Evolutionary conservation across 2,797 vertebrate genomes (phyloP).

Genomic region (Protonibea diacanthus): DNA sequence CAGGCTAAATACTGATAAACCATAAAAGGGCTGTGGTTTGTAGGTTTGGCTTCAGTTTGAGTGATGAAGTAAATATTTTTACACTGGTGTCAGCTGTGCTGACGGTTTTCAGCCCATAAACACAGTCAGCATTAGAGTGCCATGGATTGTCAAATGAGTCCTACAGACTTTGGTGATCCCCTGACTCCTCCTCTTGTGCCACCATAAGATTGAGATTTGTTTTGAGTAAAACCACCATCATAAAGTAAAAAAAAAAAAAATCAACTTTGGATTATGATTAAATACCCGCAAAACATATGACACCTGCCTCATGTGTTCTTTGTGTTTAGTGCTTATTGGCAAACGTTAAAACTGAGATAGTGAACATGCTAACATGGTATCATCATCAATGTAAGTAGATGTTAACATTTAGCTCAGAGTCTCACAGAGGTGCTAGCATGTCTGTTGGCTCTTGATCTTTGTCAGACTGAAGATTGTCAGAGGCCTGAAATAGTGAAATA

Average conservation of each 20-base stretch:
- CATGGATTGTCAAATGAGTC: not conserved
- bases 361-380: not conserved
- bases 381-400: not conserved
- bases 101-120: not conserved
- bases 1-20: constrained; percentile 44
- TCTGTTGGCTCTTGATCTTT: no score
- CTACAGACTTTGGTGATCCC: not conserved
- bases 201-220: no score
- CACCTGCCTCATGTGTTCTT: not conserved
- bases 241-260: no score
- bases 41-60: constrained; percentile 5
- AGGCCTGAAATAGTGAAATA: no score
- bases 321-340: not conserved
- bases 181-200: not conserved
- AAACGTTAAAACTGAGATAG: not conserved
- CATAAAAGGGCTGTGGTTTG: constrained; percentile 18
- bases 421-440: not conserved
- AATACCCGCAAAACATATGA: not conserved
- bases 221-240: no score
- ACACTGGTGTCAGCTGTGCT: constrained; percentile 1
- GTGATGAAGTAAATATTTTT: constrained; percentile 13
- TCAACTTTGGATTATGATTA: not conserved
- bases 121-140: not conserved
- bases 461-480: no score
- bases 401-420: not conserved